Conservation (phyloP, 2,113 vertebrate genomes). For the Carollia perspicillata region DNA sequence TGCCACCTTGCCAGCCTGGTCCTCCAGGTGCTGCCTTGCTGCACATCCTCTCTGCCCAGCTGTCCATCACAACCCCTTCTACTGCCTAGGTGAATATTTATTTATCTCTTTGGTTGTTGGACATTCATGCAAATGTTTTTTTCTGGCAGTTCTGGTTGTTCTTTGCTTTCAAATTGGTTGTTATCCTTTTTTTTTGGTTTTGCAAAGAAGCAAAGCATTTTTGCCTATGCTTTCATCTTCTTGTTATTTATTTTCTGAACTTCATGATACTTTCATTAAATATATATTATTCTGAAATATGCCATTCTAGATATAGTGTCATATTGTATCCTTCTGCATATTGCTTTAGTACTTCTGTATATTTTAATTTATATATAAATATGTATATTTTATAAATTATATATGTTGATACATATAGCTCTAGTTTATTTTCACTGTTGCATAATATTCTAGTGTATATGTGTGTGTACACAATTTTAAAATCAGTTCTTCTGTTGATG, state of each 20-base stretch:
- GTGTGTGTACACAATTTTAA: background rate
- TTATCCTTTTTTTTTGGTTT: too few relatives aligned
- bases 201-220: too few relatives aligned
- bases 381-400: background rate
- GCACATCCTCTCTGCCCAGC: too few relatives aligned
- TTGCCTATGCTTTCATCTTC: too few relatives aligned
- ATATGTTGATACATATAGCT: background rate
- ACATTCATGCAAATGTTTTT: too few relatives aligned
- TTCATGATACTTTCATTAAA: slow-evolving; percentile 19
- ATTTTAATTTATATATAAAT: background rate
- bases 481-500: background rate
- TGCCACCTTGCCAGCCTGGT: too few relatives aligned
- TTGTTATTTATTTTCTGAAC: background rate
- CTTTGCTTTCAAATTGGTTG: too few relatives aligned
- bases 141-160: too few relatives aligned
- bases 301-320: background rate
- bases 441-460: background rate
- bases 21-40: too few relatives aligned
- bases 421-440: background rate
- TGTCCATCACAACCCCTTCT: too few relatives aligned
- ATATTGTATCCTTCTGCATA: background rate
- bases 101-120: too few relatives aligned
- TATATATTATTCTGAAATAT: background rate
- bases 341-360: background rate
- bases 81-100: too few relatives aligned